Evolutionary conservation across 2,113 vertebrate genomes (phyloP), one percentile per base, ranked within the genome.

Genomic region (Ammospiza caudacuta): DNA sequence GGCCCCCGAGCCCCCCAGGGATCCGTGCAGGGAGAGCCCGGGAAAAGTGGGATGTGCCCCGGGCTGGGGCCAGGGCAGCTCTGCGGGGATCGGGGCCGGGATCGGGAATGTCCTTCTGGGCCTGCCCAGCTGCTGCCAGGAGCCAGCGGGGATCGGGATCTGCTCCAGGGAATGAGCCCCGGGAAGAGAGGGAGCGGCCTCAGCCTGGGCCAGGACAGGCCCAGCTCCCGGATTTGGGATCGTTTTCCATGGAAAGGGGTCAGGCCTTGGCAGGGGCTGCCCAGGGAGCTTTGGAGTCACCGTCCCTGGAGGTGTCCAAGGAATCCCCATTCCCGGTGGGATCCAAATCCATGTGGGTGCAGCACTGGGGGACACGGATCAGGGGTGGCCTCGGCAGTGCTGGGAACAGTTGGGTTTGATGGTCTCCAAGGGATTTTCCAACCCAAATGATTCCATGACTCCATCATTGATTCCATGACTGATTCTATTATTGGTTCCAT

Each of bases 391-490:
- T n/a, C 12, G 31, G 75, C 4, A 28, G 4, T 4, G 2, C 61
- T 55, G 62, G 19, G 41, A 37, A 15, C 3, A 5, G 41, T 37
- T 37, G 33, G 41, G 12, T 35, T 8, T 0, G 2, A 11, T 29
- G 57, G 24, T 31, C 3, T 25, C 44, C 22, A 12, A 5, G 33
- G 33, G 25, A 24, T 57, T 37, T 47, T 67, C 52, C 63, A 16
- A 37, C 6, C 11, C 33, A 12, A 21, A 39, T 13, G 25, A 9
- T 9, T 55, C 47, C 4, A 0, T 28, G 28, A 22, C 23, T 62
- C n/a, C 51, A 1, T 24, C 8, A 8, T 15, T 6, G 9, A 5
- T 46, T 46, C 55, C 72, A 13, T 8, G 1, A 12, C 5, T 12
- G 6, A 12, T 23, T 31, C 15, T 15, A 9, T 24, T 15, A 5